These are phyloP conservation scores for Nycteola revayana DNA, from an alignment of 2,888 invertebrate species.

Conservation along the genomic window DNA sequence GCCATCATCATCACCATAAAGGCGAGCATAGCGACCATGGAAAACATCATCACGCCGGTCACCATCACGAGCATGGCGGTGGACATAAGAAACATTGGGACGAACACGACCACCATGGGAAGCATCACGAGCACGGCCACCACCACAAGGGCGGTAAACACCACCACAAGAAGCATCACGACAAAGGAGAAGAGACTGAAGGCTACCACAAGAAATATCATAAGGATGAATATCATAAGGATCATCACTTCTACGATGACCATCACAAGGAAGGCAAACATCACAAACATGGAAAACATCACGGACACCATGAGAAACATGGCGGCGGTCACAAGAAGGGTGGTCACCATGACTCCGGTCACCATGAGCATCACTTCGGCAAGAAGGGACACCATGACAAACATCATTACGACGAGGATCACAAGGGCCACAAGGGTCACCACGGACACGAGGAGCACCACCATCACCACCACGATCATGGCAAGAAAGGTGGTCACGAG, in stretches of 20 bases:
- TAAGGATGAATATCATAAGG: constrained; percentile 93
- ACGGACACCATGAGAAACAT: constrained; percentile 89
- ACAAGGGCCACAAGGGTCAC: constrained; percentile 90
- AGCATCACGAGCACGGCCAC: constrained; percentile 89
- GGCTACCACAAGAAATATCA: constrained; percentile 93
- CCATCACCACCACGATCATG: constrained; percentile 88
- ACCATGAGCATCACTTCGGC: constrained; percentile 89
- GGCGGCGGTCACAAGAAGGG: constrained; percentile 92
- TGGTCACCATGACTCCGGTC: constrained; percentile 88
- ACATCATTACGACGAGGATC: constrained; percentile 90
- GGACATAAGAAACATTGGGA: constrained; percentile 91
- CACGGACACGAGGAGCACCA: constrained; percentile 89
- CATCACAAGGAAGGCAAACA: constrained; percentile 92
- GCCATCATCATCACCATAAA: constrained; percentile 89
- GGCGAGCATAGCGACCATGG: constrained; percentile 89
- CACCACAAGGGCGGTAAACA: constrained; percentile 90
- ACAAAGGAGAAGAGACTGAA: constrained; percentile 91
- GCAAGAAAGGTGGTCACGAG: constrained; percentile 89
- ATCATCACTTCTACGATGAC: constrained; percentile 94
- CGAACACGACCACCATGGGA: constrained; percentile 87
- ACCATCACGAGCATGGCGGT: constrained; percentile 89
- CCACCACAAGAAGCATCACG: constrained; percentile 91
- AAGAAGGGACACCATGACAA: constrained; percentile 92
- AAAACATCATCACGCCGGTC: constrained; percentile 88
- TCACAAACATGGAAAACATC: constrained; percentile 89